Evolutionary conservation across 2,797 vertebrate species (phyloP).

Genomic region (Rousettus madagascariensis): DNA sequence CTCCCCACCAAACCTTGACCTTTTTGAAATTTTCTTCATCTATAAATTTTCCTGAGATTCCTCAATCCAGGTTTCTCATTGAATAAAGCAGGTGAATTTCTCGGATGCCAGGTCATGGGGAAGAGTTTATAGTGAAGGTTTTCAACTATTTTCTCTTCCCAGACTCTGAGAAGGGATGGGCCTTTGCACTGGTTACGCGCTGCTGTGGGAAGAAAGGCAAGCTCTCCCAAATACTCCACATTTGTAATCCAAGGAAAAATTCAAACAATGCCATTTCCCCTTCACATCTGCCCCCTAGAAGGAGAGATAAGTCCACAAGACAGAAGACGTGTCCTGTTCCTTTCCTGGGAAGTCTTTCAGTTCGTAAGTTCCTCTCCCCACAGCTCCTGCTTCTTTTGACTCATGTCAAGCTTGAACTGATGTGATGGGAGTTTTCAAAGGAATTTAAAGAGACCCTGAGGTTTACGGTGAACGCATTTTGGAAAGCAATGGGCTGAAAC

Average conservation of each 20-base stretch:
- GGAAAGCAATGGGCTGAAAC: neutral
- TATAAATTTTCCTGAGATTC: neutral
- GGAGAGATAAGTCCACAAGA: neutral
- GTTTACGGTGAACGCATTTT: neutral
- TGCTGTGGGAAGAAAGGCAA: neutral
- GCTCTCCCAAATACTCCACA: neutral
- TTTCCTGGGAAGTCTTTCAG: neutral
- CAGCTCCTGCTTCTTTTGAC: neutral
- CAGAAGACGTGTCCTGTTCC: neutral
- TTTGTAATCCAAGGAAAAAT: neutral
- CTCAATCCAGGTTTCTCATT: neutral
- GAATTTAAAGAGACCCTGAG: neutral
- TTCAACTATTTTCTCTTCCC: neutral
- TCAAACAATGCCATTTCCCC: neutral
- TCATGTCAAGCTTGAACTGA: neutral
- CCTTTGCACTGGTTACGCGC: neutral
- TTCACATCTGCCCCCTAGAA: neutral
- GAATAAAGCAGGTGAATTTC: neutral
- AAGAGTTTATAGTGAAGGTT: neutral
- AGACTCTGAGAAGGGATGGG: neutral
- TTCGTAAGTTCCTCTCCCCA: neutral
- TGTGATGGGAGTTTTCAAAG: neutral
- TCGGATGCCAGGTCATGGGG: neutral
- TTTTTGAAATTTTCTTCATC: constrained; percentile 16
- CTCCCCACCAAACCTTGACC: neutral